Evolutionary conservation across 2,888 invertebrate genomes (phyloP), one percentile per base, ranked within the genome.

Genomic region (Patella caerulea): DNA sequence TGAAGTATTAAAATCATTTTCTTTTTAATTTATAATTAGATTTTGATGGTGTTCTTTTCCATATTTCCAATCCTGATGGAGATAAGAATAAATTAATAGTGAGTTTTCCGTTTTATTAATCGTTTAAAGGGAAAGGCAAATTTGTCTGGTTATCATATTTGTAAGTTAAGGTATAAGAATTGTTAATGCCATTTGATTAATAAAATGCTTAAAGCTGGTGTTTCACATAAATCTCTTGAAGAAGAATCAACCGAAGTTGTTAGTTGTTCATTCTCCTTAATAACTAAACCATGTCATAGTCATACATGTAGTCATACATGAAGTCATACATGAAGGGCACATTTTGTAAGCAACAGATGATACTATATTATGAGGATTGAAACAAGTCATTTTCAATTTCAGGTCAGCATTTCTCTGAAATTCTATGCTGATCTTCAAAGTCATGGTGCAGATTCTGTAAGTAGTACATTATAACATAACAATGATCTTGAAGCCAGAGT

Each of bases 41-140:
- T 94, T 99, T 99, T 93, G 99, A 99, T 94, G 99, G 99, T 88
- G 99, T 98, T 83, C 93, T 99, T 86, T 99, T 98, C 94, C 98
- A 98, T 93, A 96, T 99, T 93, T 98, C 98, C 83, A 99, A 98
- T 94, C 94, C 97, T 89, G 96, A 97, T 93, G 96, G 96, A 90
- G 98, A 99, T 93, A 98, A 98, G 94, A 96, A 96, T 90, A 98
- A 98, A 95, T 95, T 99, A 93, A 95, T 96, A 94, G 98, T 99
- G 93, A 94, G 96, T 92, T 19, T 17, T 55, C 59, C 3, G 3
- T 52, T 24, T 4, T 65, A 71, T 17, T 29, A 15, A 71, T 34
- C 0, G 34, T 52, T 34, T 53, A 72, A 45, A 14, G n/a, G 53
- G n/a, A 72, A 17, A 52, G 17, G 34, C 52, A 72, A 45, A 45